Percentiles rank a stretch among this genome's conserved stretches.
These are phyloP conservation scores for Daboia siamensis DNA, from an alignment of 2,113 vertebrate genomes.

Conservation along the genomic window DNA sequence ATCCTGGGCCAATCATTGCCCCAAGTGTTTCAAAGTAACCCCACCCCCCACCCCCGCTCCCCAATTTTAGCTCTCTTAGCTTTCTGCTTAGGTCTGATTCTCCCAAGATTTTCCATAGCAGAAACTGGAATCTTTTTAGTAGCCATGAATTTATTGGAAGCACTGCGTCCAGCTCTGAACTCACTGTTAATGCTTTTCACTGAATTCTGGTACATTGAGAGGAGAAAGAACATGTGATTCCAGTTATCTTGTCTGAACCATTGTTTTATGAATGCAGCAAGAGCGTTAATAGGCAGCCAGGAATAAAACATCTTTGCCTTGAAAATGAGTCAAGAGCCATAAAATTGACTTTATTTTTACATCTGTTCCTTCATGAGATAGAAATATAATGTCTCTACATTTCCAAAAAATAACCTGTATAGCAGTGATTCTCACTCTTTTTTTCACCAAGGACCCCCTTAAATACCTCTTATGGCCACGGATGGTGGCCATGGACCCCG, in stretches of 20 bases:
- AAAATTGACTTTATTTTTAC: background rate
- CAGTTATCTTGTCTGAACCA: background rate
- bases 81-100: too few species aligned
- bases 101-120: background rate
- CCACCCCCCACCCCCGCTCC: too few species aligned
- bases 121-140: background rate
- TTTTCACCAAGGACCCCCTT: too few species aligned
- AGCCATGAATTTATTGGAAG: background rate
- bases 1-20: background rate
- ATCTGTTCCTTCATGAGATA: background rate
- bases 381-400: background rate
- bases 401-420: background rate
- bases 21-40: too few species aligned
- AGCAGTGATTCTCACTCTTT: too few species aligned
- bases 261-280: background rate
- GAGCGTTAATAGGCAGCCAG: background rate
- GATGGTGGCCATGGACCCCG: too few species aligned
- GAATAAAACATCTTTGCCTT: background rate
- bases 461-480: too few species aligned
- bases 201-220: background rate
- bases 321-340: background rate
- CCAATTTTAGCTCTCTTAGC: background rate
- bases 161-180: background rate
- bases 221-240: background rate
- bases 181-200: background rate